Conservation (phyloP, 2,888 invertebrate species). For the Baronia brevicornis region DNA sequence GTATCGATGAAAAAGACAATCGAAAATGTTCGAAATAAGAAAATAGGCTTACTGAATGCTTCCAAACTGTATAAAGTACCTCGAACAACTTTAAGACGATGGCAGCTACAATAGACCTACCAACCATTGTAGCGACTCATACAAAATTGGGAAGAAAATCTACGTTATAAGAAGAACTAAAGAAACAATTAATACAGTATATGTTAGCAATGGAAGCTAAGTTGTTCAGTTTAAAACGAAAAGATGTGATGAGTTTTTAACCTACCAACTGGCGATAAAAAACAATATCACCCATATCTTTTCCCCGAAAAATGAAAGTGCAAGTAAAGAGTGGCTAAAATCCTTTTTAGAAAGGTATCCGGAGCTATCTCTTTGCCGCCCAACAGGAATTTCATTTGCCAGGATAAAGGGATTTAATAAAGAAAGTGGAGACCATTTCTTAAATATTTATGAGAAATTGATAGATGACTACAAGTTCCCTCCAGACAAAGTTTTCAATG, state of each 20-base stretch:
- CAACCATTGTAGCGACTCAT: slow-evolving; percentile 4
- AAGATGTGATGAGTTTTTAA: slow-evolving; percentile 6
- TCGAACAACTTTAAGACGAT: slow-evolving; percentile 7
- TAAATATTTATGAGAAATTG: slow-evolving; percentile 8
- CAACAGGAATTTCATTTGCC: slow-evolving; percentile 6
- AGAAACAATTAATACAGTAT: slow-evolving; percentile 11
- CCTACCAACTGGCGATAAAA: background rate
- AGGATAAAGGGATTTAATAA: slow-evolving; percentile 10
- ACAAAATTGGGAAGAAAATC: slow-evolving; percentile 14
- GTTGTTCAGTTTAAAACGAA: slow-evolving; percentile 14
- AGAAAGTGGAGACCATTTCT: slow-evolving; percentile 10
- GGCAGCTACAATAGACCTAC: slow-evolving; percentile 11
- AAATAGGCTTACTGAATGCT: slow-evolving; percentile 16
- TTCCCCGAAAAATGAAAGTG: background rate
- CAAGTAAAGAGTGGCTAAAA: slow-evolving; percentile 1
- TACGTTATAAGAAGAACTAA: slow-evolving; percentile 12
- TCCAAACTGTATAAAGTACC: slow-evolving; percentile 13
- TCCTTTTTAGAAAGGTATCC: slow-evolving; percentile 1
- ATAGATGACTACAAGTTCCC: slow-evolving; percentile 8
- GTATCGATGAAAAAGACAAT: slow-evolving; percentile 12
- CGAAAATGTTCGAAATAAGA: slow-evolving; percentile 11
- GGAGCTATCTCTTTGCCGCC: background rate
- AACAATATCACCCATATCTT: too few relatives aligned
- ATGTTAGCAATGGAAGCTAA: slow-evolving; percentile 12
- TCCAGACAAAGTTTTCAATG: slow-evolving; percentile 27